Conservation (phyloP, 2,113 vertebrate genomes). For the Fregata magnificens region DNA sequence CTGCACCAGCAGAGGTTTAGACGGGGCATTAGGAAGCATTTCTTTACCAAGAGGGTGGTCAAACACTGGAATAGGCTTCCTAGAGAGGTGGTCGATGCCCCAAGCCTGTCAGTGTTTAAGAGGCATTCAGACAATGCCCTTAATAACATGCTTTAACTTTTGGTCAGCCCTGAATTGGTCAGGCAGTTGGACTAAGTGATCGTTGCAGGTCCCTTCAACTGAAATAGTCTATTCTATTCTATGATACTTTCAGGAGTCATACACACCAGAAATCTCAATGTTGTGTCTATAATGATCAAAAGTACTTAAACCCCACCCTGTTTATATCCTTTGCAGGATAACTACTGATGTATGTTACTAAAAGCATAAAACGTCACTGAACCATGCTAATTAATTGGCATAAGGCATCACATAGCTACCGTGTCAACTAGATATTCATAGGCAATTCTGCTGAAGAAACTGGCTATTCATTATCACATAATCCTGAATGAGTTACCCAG, state of each 20-base stretch:
- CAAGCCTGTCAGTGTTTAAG: neutral
- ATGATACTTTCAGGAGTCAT: neutral
- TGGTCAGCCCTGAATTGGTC: neutral
- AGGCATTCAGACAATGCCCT: neutral
- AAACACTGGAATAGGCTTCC: neutral
- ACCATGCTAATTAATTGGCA: neutral
- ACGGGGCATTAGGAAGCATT: neutral
- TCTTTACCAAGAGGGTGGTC: neutral
- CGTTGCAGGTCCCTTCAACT: neutral
- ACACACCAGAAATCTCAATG: neutral
- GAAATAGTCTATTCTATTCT: neutral
- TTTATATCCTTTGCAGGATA: neutral
- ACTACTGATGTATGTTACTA: neutral
- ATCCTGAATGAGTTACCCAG: neutral
- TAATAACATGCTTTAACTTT: neutral
- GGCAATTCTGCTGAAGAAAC: neutral
- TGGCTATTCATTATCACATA: neutral
- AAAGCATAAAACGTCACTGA: neutral
- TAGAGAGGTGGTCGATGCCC: neutral
- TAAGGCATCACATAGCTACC: neutral
- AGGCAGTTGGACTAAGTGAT: neutral
- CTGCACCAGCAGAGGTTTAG: neutral
- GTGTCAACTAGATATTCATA: neutral
- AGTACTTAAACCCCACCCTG: neutral
- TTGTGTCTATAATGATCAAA: neutral